A percentile compares a stretch with the other conserved stretches of the same genome.
Conservation (phyloP, 2,797 vertebrate genomes). For the Salmo trutta region DNA sequence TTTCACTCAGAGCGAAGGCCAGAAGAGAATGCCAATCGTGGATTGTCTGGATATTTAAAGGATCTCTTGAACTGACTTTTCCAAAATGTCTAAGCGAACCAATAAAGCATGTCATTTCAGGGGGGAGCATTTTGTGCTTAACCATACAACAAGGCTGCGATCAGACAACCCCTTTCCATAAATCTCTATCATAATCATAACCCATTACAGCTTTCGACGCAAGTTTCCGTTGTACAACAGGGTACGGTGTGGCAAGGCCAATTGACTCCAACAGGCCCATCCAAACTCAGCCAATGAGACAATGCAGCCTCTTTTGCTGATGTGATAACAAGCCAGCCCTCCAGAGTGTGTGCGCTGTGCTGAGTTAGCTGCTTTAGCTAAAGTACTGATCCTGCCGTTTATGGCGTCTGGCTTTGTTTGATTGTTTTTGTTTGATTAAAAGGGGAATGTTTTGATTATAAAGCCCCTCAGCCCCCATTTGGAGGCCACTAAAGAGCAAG, state of each 20-base stretch:
- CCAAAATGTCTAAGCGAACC: no score
- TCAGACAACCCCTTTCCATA: not conserved
- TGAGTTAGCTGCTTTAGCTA: slow-evolving; percentile 53
- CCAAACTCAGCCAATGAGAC: not conserved
- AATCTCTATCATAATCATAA: no score
- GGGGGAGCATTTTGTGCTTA: no score
- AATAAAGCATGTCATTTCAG: no score
- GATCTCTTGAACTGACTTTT: no score
- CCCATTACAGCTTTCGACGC: no score
- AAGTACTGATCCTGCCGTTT: slow-evolving; percentile 53
- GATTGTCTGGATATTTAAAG: no score
- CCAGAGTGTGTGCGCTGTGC: slow-evolving; percentile 51
- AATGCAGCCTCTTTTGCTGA: slow-evolving; percentile 28
- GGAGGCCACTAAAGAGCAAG: slow-evolving; percentile 46
- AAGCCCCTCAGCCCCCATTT: slow-evolving; percentile 55
- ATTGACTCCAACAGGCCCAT: not conserved
- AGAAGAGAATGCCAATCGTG: no score
- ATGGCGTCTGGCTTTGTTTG: slow-evolving; percentile 53
- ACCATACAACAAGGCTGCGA: no score
- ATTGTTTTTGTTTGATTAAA: slow-evolving; percentile 71
- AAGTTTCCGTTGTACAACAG: no score
- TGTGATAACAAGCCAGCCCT: slow-evolving; percentile 40
- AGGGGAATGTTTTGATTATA: slow-evolving; percentile 60
- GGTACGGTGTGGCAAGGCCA: no score
- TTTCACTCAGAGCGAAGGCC: no score